phyloP scores from a whole-genome alignment of 2,888 invertebrate species.

The Spilosoma lubricipeda region DNA sequence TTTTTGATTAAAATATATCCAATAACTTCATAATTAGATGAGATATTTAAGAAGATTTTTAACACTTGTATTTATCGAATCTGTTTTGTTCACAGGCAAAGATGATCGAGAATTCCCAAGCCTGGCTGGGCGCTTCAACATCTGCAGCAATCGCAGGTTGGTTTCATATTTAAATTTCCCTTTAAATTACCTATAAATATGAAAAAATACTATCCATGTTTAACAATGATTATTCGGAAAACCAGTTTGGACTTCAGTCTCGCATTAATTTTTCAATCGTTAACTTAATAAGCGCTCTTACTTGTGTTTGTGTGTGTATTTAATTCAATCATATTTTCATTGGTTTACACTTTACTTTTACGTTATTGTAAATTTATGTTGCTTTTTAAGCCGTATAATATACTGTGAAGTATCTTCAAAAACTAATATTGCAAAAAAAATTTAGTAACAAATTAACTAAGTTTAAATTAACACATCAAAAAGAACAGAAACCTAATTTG shows the following conservation, averaged over 20 bases:
- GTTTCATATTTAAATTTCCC: conserved; percentile 72
- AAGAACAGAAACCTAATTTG: background rate
- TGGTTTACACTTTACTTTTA: background rate
- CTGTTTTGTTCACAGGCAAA: conserved; percentile 90
- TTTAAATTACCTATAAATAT: too few species aligned
- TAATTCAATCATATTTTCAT: background rate
- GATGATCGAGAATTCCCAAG: conserved; percentile 96
- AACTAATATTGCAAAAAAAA: background rate
- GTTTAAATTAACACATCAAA: background rate
- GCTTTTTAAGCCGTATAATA: background rate
- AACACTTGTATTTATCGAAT: background rate
- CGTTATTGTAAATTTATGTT: background rate
- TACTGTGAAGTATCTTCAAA: background rate
- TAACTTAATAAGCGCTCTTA: background rate
- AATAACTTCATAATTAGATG: too few species aligned
- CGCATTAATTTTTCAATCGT: background rate
- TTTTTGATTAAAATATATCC: background rate
- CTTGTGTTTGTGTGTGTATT: background rate
- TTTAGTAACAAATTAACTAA: background rate
- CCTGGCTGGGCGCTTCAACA: conserved; percentile 96
- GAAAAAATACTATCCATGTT: background rate
- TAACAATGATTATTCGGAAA: background rate
- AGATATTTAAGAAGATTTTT: background rate
- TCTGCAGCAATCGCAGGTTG: conserved; percentile 96
- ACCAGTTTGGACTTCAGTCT: background rate